Percentiles rank a stretch among this genome's conserved stretches.
Evolutionary conservation across 2,113 vertebrate genomes (phyloP).

Genomic region (Tympanuchus pallidicinctus): DNA sequence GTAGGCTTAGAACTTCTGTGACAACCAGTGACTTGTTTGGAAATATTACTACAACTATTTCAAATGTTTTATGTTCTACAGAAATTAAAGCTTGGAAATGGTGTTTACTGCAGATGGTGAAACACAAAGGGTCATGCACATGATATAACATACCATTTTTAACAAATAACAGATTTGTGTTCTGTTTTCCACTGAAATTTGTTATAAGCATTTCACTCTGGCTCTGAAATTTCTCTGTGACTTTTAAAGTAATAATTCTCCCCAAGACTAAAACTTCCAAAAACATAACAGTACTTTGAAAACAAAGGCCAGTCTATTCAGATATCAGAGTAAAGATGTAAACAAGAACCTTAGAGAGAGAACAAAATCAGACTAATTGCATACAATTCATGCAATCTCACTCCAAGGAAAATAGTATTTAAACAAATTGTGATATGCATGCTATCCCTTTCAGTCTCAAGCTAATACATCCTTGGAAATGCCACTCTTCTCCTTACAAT

Average conservation of each 20-base stretch:
- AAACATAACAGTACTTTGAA: not conserved
- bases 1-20: not conserved
- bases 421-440: not conserved
- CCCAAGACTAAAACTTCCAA: not conserved
- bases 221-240: not conserved
- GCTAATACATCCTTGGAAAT: not conserved
- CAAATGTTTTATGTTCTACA: not conserved
- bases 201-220: conserved; percentile 16
- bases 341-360: not conserved
- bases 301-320: not conserved
- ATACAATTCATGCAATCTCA: not conserved
- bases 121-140: not conserved
- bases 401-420: not conserved
- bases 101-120: conserved; percentile 34
- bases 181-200: not conserved
- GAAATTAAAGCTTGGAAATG: conserved; percentile 13
- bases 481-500: not conserved
- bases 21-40: not conserved
- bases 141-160: not conserved
- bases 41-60: not conserved
- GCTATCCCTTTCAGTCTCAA: not conserved
- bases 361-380: not conserved
- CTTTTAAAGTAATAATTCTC: conserved; percentile 16
- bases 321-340: fast-evolving
- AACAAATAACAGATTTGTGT: conserved; percentile 18